A percentile compares a stretch with the other conserved stretches of the same genome.
Evolutionary conservation across 2,797 vertebrate species (phyloP).

Genomic region (Coluber constrictor): DNA sequence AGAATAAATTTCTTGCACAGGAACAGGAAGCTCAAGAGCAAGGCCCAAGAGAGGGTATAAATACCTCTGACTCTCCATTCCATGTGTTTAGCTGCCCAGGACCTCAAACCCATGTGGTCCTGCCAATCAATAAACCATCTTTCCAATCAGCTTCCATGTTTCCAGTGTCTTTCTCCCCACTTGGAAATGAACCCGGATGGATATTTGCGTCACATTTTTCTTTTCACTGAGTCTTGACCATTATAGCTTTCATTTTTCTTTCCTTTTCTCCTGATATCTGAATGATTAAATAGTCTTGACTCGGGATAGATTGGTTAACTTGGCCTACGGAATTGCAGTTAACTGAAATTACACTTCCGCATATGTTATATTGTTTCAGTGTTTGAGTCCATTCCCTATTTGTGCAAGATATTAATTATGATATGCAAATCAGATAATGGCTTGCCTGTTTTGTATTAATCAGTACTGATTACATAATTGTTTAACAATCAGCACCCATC

Average conservation of each 20-base stretch:
- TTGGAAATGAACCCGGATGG: no score
- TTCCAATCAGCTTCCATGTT: no score
- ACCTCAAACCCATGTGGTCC: no score
- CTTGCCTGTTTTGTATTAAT: background rate
- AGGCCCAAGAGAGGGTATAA: no score
- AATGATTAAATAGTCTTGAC: background rate
- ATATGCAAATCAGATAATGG: background rate
- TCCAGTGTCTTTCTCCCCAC: no score
- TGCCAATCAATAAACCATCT: no score
- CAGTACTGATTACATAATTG: background rate
- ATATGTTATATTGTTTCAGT: background rate
- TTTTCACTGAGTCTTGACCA: background rate
- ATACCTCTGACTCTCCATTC: no score
- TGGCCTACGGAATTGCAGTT: background rate
- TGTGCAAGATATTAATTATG: background rate
- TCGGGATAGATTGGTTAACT: background rate
- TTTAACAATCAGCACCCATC: background rate
- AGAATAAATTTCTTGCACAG: no score
- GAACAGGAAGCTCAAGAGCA: no score
- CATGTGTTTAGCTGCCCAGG: no score
- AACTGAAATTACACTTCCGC: background rate
- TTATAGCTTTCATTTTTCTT: background rate
- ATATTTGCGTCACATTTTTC: background rate
- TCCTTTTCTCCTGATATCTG: background rate
- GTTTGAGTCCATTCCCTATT: background rate